Conservation (phyloP, 2,888 invertebrate species). For the Drosophila borealis region DNA sequence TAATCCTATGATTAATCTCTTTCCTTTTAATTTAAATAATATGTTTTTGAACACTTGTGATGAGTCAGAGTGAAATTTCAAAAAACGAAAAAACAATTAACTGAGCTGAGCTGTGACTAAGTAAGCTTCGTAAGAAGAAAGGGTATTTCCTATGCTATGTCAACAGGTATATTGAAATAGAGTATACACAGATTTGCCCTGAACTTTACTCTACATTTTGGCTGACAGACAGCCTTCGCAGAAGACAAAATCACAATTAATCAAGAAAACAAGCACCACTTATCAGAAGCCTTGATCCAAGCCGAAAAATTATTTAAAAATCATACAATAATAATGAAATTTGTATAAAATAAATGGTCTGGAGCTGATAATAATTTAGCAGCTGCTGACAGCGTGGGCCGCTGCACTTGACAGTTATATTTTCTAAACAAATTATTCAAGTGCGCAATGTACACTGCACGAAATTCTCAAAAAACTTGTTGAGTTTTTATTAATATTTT, state of each 20-base stretch:
- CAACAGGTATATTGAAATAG: neutral
- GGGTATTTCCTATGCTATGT: constrained; percentile 19
- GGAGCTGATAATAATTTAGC: constrained; percentile 54
- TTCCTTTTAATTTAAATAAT: constrained; percentile 13
- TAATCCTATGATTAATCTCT: constrained; percentile 36
- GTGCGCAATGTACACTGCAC: constrained; percentile 42
- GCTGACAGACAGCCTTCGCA: constrained; percentile 37
- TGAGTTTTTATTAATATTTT: too few relatives aligned
- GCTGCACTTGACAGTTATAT: constrained; percentile 63
- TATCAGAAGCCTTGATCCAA: constrained; percentile 63
- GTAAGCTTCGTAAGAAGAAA: constrained; percentile 4
- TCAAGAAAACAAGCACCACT: constrained; percentile 25
- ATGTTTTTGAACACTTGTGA: neutral
- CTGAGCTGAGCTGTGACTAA: constrained; percentile 37
- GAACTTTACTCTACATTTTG: constrained; percentile 59
- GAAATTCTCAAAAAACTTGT: constrained; percentile 12
- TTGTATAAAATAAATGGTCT: constrained; percentile 38
- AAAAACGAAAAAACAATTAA: neutral
- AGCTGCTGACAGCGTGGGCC: constrained; percentile 58
- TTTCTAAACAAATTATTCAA: constrained; percentile 25
- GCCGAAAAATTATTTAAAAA: constrained; percentile 24
- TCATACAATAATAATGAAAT: constrained; percentile 17
- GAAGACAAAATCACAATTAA: constrained; percentile 17
- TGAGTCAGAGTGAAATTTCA: constrained; percentile 52
- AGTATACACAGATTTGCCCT: constrained; percentile 23